These are phyloP conservation scores for Corella eumyota DNA, from an alignment of 23 tunicate species.

Conservation along the genomic window DNA sequence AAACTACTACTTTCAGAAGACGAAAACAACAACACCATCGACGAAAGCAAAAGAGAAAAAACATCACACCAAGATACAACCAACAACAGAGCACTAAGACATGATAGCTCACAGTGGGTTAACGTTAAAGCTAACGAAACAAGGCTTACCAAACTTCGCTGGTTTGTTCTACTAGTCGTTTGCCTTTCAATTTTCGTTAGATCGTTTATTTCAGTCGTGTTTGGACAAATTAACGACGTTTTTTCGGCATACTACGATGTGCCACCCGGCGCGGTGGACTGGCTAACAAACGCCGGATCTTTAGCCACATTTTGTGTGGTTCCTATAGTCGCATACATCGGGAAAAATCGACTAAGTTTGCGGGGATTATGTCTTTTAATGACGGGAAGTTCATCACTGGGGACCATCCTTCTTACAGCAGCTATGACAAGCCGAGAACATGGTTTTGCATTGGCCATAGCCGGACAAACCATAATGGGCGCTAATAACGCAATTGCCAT, in stretches of 20 bases:
- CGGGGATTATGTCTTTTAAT: slow-evolving; percentile 28
- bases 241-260: slow-evolving; percentile 33
- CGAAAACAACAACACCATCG: neutral
- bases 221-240: slow-evolving; percentile 57
- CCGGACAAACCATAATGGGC: slow-evolving; percentile 41
- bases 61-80: no score
- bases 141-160: slow-evolving; percentile 13
- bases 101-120: no score
- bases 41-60: neutral
- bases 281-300: slow-evolving; percentile 47
- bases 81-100: no score
- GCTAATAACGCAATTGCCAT: slow-evolving; percentile 45
- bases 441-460: slow-evolving; percentile 33
- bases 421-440: slow-evolving; percentile 17
- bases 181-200: slow-evolving; percentile 32
- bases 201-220: slow-evolving; percentile 55
- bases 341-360: slow-evolving; percentile 3
- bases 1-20: no score
- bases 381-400: slow-evolving; percentile 42
- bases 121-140: neutral
- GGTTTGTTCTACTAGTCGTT: slow-evolving; percentile 26
- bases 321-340: slow-evolving; percentile 9
- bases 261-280: slow-evolving; percentile 36
- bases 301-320: slow-evolving; percentile 22
- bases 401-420: slow-evolving; percentile 25